Conservation (phyloP, 1,140 invertebrate species). For the Holcopasites calliopsidis region DNA sequence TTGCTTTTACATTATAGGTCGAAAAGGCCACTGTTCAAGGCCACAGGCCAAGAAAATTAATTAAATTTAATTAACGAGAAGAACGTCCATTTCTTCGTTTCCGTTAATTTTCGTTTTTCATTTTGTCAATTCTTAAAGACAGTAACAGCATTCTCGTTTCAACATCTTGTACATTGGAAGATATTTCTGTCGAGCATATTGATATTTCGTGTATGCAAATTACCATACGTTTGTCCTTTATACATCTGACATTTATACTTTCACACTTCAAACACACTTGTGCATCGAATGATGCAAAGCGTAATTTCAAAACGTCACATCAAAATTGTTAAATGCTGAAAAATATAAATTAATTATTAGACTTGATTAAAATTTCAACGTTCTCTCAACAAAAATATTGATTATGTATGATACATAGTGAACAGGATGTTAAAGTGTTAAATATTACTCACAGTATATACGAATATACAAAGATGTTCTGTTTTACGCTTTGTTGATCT, state of each 20-base stretch:
- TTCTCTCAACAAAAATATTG: constrained; percentile 27
- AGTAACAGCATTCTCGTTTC: constrained; percentile 53
- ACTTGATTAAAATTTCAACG: constrained; percentile 15
- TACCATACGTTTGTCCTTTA: constrained; percentile 45
- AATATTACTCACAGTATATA: constrained; percentile 21
- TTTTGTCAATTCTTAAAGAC: constrained; percentile 53
- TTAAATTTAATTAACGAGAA: constrained; percentile 65
- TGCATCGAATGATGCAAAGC: constrained; percentile 47
- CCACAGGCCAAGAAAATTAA: constrained; percentile 75
- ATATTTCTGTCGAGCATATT: constrained; percentile 60
- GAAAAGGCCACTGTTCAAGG: constrained; percentile 77
- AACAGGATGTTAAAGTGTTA: constrained; percentile 13
- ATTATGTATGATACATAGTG: constrained; percentile 6
- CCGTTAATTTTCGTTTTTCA: constrained; percentile 40
- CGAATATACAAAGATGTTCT: constrained; percentile 42
- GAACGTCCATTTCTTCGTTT: constrained; percentile 37
- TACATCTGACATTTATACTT: constrained; percentile 51
- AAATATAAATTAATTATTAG: constrained; percentile 42
- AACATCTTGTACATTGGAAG: constrained; percentile 60
- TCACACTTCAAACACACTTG: constrained; percentile 50
- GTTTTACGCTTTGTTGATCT: constrained; percentile 46
- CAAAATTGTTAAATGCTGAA: constrained; percentile 47
- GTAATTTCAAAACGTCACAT: constrained; percentile 53
- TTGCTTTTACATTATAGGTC: constrained; percentile 71
- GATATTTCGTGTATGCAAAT: constrained; percentile 51